Evolutionary conservation across 2,113 vertebrate species (phyloP).

Genomic region (Lepisosteus osseus): DNA sequence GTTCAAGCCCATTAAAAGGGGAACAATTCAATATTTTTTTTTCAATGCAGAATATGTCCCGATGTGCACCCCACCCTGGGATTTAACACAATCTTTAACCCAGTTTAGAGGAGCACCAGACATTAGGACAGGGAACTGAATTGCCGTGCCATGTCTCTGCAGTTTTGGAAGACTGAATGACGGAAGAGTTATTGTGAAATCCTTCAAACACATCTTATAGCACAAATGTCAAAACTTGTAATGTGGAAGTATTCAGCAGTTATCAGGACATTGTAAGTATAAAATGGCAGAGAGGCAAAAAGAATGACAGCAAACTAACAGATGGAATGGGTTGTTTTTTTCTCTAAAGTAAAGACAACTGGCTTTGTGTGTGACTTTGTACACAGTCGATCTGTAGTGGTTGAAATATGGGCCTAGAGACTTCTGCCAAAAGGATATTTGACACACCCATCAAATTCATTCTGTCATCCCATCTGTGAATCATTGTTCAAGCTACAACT

Average conservation of each 20-base stretch:
- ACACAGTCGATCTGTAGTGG: constrained; percentile 6
- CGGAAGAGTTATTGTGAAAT: background rate
- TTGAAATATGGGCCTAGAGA: constrained; percentile 4
- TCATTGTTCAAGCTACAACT: constrained; percentile 4
- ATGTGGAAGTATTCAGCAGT: background rate
- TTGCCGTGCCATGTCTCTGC: background rate
- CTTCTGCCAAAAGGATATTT: constrained; percentile 7
- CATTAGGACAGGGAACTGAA: background rate
- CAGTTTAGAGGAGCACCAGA: background rate
- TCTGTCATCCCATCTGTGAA: constrained; percentile 17
- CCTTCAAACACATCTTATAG: background rate
- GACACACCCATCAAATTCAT: constrained; percentile 11
- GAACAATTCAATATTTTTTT: too few relatives aligned
- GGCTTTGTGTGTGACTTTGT: background rate
- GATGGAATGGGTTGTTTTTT: background rate
- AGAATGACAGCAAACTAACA: background rate
- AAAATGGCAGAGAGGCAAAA: background rate
- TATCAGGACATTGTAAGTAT: background rate
- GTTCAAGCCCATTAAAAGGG: too few relatives aligned
- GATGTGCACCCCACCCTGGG: too few relatives aligned
- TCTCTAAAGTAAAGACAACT: background rate
- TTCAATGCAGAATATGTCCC: too few relatives aligned
- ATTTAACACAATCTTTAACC: too few relatives aligned
- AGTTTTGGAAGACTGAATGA: background rate
- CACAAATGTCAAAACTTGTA: constrained; percentile 4